phyloP scores from a whole-genome alignment of 1,140 invertebrate species.

The Lepidurus couesii region DNA sequence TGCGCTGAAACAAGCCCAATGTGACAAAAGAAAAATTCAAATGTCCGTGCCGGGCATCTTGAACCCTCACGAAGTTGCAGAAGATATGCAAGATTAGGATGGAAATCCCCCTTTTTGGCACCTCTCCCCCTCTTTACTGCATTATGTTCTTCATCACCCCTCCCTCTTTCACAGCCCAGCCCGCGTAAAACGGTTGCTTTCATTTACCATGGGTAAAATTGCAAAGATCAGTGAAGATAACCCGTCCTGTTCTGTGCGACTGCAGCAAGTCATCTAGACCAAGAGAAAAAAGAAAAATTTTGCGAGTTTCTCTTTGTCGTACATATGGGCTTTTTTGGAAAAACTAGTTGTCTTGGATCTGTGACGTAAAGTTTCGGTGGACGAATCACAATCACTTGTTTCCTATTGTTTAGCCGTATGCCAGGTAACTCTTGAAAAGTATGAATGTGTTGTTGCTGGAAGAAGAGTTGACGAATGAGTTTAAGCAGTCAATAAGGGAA shows the following conservation, averaged over 20 bases:
- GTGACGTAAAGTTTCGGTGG: not conserved
- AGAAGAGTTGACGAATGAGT: not conserved
- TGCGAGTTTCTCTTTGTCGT: not conserved
- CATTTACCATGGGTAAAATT: not conserved
- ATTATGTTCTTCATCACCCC: not conserved
- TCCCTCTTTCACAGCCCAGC: not conserved
- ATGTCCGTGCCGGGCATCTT: constrained; percentile 92
- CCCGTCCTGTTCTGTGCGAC: constrained; percentile 1
- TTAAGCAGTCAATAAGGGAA: not conserved
- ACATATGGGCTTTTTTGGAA: not conserved
- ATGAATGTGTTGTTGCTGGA: not conserved
- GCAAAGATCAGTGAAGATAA: not conserved
- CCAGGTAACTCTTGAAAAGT: not conserved
- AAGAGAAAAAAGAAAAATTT: not conserved
- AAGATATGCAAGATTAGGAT: constrained; percentile 91
- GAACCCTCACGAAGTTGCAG: constrained; percentile 92
- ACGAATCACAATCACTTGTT: constrained; percentile 9
- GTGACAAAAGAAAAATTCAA: constrained; percentile 87
- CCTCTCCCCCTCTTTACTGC: constrained; percentile 1
- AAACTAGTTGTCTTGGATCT: not conserved
- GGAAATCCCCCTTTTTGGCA: constrained; percentile 10
- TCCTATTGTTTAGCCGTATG: constrained; percentile 9
- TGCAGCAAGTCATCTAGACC: not conserved
- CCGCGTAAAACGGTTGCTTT: not conserved
- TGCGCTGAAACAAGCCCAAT: constrained; percentile 77